Evolutionary conservation across 2,797 vertebrate genomes (phyloP), one percentile per base, ranked within the genome.

Genomic region (Pangasius krempfi): DNA sequence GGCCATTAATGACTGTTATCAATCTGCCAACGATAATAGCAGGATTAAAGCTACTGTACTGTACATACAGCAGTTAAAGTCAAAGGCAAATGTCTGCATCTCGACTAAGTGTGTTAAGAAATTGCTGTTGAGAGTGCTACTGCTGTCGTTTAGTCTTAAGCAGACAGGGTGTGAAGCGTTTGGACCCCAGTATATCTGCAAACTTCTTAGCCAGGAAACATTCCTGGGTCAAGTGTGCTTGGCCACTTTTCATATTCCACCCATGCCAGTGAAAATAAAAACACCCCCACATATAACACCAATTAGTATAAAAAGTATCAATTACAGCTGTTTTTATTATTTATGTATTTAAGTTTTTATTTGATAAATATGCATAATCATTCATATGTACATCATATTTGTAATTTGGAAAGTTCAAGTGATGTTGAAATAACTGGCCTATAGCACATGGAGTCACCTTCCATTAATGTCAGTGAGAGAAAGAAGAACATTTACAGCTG

Each of bases 401-500:
- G 33, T 13, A n/a, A 60, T 82, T 37, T 84, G 70, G 70, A 88
- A 88, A 22, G 25, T 85, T 83, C 7, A 37, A 62, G 12, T 25
- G 40, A 54, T 40, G 44, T n/a, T 62, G 50, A 47, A 62, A 86
- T 44, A 76, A 86, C 68, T 82, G 52, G 22, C 50, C 58, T 84
- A 37, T 33, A 68, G 84, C 87, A 86, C 16, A 75, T 81, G 47
- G 50, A 81, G 47, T 64, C 27, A 54, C 20, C 78, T 88, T 18
- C 10, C 50, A 70, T 60, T 84, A 85, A 81, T 68, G 5, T 64
- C 33, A 76, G 30, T 58, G 8, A 83, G 18, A 47, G 37, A 75
- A 66, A 54, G 79, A 76, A 87, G 33, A 89, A 81, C 58, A 91
- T 91, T 86, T 88, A 92, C 89, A 87, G 86, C 90, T 90, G 87